phyloP scores from a whole-genome alignment of 2,888 invertebrate genomes.

The Eledona agricola region DNA sequence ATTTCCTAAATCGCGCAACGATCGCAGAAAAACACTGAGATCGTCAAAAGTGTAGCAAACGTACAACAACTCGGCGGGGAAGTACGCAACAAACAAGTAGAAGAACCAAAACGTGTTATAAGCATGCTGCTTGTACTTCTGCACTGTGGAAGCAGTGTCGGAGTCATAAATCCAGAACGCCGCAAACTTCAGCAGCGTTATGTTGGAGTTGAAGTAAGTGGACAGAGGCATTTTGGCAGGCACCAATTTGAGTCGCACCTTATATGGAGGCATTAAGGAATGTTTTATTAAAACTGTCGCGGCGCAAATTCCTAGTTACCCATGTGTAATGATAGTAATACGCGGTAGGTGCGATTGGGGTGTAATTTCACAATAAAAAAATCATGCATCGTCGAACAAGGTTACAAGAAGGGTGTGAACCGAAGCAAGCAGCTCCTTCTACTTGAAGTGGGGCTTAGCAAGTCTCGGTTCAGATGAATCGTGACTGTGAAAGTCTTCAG shows the following conservation, averaged over 20 bases:
- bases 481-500: conserved; percentile 34
- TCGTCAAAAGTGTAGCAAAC: conserved; percentile 20
- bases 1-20: conserved; percentile 37
- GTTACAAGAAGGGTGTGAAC: no score
- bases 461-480: conserved; percentile 25
- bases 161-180: conserved; percentile 37
- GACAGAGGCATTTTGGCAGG: no score
- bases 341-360: no score
- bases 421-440: no score
- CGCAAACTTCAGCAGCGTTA: conserved; percentile 22
- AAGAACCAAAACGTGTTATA: conserved; percentile 34
- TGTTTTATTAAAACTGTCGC: no score
- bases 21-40: conserved; percentile 29
- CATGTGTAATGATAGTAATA: no score
- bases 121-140: conserved; percentile 17
- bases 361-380: no score
- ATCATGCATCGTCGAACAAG: no score
- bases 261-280: no score
- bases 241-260: no score
- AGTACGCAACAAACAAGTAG: conserved; percentile 33
- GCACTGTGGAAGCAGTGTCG: conserved; percentile 1
- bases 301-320: no score
- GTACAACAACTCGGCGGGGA: conserved; percentile 33
- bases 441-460: no score
- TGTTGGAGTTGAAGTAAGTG: conserved; percentile 36